Percentiles rank a stretch among this genome's conserved stretches.
phyloP scores from a whole-genome alignment of 2,113 vertebrate species.

The Dipodomys ordii region DNA sequence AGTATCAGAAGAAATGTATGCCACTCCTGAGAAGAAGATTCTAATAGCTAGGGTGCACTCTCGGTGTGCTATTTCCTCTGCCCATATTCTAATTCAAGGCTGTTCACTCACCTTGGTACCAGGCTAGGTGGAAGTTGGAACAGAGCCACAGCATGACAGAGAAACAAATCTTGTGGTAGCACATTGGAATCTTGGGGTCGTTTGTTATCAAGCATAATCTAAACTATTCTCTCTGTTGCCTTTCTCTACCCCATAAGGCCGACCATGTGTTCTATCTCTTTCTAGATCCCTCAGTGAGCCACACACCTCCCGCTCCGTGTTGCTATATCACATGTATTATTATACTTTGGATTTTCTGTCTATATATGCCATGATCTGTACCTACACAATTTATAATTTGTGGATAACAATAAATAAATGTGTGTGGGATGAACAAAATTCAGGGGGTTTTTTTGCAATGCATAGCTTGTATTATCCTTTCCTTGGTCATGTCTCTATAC shows the following conservation, averaged over 20 bases:
- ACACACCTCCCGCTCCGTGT: background rate
- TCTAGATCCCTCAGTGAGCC: background rate
- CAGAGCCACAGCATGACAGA: background rate
- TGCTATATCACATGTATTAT: background rate
- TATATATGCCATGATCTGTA: background rate
- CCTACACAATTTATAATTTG: background rate
- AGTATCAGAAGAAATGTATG: background rate
- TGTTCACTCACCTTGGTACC: background rate
- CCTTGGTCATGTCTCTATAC: background rate
- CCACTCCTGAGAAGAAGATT: background rate
- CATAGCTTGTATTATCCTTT: background rate
- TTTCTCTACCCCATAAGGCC: background rate
- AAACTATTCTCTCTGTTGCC: background rate
- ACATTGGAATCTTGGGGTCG: background rate
- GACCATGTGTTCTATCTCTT: background rate
- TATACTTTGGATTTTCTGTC: background rate
- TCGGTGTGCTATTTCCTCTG: background rate
- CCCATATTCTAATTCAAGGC: background rate
- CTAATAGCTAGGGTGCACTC: background rate
- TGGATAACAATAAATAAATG: background rate
- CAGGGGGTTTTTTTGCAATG: background rate
- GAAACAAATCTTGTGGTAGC: background rate
- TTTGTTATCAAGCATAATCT: conserved; percentile 24
- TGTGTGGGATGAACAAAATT: background rate
- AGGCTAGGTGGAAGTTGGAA: background rate